These are phyloP conservation scores for Nannospalax galili DNA, from an alignment of 2,113 vertebrate species.

Conservation along the genomic window DNA sequence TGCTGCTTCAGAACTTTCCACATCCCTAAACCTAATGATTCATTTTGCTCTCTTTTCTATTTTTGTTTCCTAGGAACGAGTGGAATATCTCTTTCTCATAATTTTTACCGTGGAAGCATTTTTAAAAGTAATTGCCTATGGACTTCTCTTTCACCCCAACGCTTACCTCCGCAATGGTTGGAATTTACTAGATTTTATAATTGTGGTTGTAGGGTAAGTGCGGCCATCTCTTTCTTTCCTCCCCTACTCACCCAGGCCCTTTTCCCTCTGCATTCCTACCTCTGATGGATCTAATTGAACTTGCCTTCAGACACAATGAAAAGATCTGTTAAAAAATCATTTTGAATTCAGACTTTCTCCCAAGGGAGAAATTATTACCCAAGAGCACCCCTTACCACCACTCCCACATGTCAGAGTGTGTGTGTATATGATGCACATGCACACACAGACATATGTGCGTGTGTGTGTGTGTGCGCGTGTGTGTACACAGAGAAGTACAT, in stretches of 20 bases:
- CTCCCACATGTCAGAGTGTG: accelerated
- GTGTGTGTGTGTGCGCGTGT: no score
- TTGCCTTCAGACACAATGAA: constrained; percentile 35
- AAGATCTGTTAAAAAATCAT: not conserved
- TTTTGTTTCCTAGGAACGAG: constrained; percentile 92
- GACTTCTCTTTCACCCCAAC: constrained; percentile 99
- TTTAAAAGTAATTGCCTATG: constrained; percentile 99
- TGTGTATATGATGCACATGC: accelerated
- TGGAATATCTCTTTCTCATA: constrained; percentile 99
- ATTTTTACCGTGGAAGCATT: constrained; percentile 99
- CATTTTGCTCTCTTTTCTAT: constrained; percentile 78
- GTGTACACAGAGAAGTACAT: accelerated
- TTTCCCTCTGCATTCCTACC: not conserved
- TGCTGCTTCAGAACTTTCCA: not conserved
- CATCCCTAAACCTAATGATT: constrained; percentile 40
- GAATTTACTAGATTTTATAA: constrained; percentile 99
- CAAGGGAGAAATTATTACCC: not conserved
- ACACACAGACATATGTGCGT: accelerated
- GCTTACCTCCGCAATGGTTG: constrained; percentile 99
- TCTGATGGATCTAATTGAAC: not conserved
- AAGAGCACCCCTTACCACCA: not conserved
- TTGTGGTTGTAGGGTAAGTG: constrained; percentile 99
- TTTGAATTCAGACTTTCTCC: constrained; percentile 31
- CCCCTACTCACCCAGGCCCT: not conserved
- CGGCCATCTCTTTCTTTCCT: not conserved